Evolutionary conservation across 2,113 vertebrate genomes (phyloP).

Genomic region (Cyprinus carpio): DNA sequence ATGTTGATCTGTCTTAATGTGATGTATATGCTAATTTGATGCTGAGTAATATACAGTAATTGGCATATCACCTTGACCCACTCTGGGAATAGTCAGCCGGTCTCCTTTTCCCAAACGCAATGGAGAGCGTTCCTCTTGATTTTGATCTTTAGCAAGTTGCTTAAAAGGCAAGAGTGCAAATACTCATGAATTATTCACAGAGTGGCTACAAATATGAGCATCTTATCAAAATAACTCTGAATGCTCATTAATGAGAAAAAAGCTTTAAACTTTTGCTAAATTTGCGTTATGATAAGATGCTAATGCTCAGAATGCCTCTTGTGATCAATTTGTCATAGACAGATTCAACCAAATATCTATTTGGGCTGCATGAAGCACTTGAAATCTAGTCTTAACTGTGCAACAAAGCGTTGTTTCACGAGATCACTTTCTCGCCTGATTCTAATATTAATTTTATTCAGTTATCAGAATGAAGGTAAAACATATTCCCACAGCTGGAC

Average conservation of each 20-base stretch:
- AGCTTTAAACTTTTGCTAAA: not conserved
- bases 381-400: not conserved
- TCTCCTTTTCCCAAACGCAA: not conserved
- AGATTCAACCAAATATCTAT: not conserved
- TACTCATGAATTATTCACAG: not conserved
- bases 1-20: not conserved
- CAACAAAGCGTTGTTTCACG: not conserved
- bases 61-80: not conserved
- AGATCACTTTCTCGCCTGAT: not conserved
- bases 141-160: not conserved
- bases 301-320: not conserved
- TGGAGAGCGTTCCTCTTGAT: not conserved
- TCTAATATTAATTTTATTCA: not conserved
- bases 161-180: slow-evolving; percentile 12
- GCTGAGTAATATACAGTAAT: not conserved
- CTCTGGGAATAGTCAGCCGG: not conserved
- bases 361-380: not conserved
- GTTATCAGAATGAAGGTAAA: not conserved
- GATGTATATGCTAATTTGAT: not conserved
- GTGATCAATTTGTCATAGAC: not conserved
- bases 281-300: not conserved
- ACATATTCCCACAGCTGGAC: not conserved
- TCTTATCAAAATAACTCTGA: not conserved
- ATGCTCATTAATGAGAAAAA: not conserved
- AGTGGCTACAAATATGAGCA: not conserved